Conservation (phyloP, 1,140 invertebrate genomes). For the Planococcus citri region DNA sequence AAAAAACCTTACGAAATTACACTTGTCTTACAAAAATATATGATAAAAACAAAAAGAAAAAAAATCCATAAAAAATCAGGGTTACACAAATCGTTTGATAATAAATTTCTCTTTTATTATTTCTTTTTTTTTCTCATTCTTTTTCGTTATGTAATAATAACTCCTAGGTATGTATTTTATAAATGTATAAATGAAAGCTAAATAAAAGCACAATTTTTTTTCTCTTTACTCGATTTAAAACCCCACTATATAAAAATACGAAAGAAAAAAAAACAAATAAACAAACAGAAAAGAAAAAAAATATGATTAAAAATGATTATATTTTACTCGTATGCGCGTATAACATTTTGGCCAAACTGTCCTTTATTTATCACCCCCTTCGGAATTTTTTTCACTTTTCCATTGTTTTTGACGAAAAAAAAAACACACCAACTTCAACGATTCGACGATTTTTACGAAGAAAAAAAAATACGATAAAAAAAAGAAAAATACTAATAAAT, state of each 20-base stretch:
- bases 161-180: neutral
- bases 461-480: neutral
- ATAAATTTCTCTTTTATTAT: too few relatives aligned
- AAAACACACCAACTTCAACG: neutral
- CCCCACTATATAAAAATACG: neutral
- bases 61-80: neutral
- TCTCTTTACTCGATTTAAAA: too few relatives aligned
- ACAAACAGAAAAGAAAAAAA: too few relatives aligned
- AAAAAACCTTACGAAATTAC: slow-evolving; percentile 18
- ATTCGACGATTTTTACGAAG: neutral
- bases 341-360: neutral
- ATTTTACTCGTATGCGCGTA: neutral
- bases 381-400: neutral
- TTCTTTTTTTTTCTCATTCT: neutral
- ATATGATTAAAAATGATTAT: too few relatives aligned
- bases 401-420: too few relatives aligned
- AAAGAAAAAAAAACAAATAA: neutral
- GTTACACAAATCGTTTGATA: neutral
- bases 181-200: slow-evolving; percentile 3
- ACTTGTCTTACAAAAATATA: slow-evolving; percentile 16
- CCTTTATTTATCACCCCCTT: neutral
- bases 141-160: too few relatives aligned
- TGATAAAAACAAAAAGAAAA: slow-evolving; percentile 11
- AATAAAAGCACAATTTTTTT: neutral
- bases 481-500: neutral